Conservation (phyloP, 1,140 invertebrate genomes). For the Drosophila kikkawai region DNA sequence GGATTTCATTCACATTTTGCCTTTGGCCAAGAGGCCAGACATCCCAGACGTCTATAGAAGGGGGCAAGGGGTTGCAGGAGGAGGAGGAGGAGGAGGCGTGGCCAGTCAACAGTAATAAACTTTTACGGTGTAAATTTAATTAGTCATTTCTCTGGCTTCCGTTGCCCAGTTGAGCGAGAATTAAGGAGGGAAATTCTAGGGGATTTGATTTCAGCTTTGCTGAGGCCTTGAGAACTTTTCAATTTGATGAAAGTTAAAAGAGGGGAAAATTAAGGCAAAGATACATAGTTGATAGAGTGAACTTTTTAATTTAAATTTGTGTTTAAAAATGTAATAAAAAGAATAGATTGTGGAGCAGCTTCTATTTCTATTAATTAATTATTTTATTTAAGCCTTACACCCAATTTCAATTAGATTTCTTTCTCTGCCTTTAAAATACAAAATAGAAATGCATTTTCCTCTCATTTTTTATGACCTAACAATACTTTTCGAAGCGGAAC, state of each 20-base stretch:
- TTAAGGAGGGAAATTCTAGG: slow-evolving; percentile 12
- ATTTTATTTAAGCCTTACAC: background rate
- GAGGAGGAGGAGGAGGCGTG: slow-evolving; percentile 37
- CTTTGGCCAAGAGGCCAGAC: slow-evolving; percentile 50
- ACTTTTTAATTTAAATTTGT: background rate
- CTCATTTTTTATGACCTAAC: slow-evolving; percentile 19
- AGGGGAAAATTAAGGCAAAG: slow-evolving; percentile 1
- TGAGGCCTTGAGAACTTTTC: slow-evolving; percentile 27
- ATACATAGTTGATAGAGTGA: background rate
- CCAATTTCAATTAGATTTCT: background rate
- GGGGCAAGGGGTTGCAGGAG: background rate
- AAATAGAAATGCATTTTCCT: slow-evolving; percentile 18
- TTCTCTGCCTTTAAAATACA: slow-evolving; percentile 3
- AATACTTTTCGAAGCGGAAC: slow-evolving; percentile 48
- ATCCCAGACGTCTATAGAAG: slow-evolving; percentile 25
- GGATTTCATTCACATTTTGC: slow-evolving; percentile 69
- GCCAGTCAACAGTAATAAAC: slow-evolving; percentile 76
- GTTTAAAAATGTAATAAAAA: background rate
- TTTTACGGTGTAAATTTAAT: slow-evolving; percentile 81
- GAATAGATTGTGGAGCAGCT: background rate
- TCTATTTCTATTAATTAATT: background rate
- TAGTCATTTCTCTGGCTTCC: slow-evolving; percentile 80
- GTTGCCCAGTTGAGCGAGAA: slow-evolving; percentile 45
- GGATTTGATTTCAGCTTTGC: slow-evolving; percentile 53
- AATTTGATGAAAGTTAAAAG: slow-evolving; percentile 47